Base-by-base conservation (phyloP, 2,113 vertebrate species). In the Calyptommatus sinebrachiatus region DNA sequence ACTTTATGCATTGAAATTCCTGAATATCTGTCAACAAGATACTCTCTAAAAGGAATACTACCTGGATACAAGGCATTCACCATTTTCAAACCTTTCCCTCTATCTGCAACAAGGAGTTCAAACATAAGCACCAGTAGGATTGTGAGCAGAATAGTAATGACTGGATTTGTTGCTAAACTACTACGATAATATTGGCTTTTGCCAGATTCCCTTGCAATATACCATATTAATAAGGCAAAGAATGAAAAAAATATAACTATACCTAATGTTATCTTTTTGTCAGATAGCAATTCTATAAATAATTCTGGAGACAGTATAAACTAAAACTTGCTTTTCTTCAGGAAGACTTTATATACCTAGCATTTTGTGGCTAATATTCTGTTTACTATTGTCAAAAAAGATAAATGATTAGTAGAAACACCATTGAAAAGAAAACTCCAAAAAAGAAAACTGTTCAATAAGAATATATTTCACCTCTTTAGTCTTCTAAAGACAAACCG, bases 401-500 rank as follows among this genome's bases (percentile, higher is more conserved):
- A n/a, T 76, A 61, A 61, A 46, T 20, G 12, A 83, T 73, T 84
- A 61, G 31, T 63, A 84, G 67, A 62, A 79, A 81, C 69, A 57
- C 53, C 63, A 57, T 57, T 80, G 79, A 88, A 86, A 84, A 84
- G 62, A 84, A 86, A 85, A 16, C 80, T 83, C 82, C 86, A 83
- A 88, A 87, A 50, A 81, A 79, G 76, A 76, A 80, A 84, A 86
- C 82, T 90, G 83, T 90, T 92, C 85, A 90, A 92, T 91, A 91
- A 88, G 90, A 92, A 91, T 50, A 83, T 85, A 73, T 92, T 93
- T 91, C 87, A 92, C 90, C 91, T 88, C 79, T 81, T 83, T 28
- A 92, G 92, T 86, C 89, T 89, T 90, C 88, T 84, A 82, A 92
- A 93, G 93, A 84, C 90, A 94, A 91, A 92, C 95, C 91, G 83